Conservation (phyloP, 2,888 invertebrate species). For the Nebria brevicollis region DNA sequence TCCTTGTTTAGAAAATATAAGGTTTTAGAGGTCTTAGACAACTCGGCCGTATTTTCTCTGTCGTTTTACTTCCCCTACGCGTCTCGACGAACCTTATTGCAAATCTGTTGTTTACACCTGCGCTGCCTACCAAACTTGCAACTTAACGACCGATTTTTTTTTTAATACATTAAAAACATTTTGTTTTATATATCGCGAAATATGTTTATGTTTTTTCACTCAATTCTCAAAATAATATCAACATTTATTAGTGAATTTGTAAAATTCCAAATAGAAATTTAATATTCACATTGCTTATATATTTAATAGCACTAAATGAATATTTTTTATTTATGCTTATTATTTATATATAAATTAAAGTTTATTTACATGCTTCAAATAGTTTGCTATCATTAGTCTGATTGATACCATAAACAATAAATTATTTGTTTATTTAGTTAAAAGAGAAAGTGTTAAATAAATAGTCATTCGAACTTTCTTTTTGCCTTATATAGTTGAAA, state of each 20-base stretch:
- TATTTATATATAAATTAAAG: neutral
- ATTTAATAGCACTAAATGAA: neutral
- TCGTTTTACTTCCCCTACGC: neutral
- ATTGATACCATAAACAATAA: neutral
- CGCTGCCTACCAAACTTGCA: no score
- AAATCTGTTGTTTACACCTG: no score
- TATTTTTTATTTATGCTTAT: neutral
- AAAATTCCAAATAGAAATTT: neutral
- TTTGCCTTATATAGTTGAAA: neutral
- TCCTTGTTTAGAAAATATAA: constrained; percentile 12
- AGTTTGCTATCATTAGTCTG: neutral
- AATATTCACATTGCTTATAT: neutral
- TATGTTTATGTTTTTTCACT: no score
- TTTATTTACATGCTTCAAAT: neutral
- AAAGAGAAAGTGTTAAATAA: neutral
- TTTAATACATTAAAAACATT: no score
- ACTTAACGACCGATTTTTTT: no score
- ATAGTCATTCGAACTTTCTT: neutral
- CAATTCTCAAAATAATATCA: neutral
- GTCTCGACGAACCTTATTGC: neutral
- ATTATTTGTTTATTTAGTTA: neutral
- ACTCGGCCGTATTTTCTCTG: neutral
- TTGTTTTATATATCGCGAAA: no score
- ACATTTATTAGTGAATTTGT: neutral
- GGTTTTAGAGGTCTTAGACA: neutral